Evolutionary conservation across 2,113 vertebrate genomes (phyloP).

Genomic region (Naja naja): DNA sequence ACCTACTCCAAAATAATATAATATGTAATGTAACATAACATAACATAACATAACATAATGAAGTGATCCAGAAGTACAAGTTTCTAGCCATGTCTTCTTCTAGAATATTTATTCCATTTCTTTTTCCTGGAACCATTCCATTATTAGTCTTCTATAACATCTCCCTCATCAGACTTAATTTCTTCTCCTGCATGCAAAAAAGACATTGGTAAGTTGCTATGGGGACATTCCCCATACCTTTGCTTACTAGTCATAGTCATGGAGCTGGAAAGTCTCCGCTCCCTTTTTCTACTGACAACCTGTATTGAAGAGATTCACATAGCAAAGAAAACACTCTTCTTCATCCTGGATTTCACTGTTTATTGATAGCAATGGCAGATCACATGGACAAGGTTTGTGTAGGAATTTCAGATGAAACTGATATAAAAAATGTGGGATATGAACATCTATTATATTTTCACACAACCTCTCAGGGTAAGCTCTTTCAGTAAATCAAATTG

Average conservation of each 20-base stretch:
- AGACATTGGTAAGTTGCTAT: background rate
- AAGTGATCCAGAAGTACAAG: too few relatives aligned
- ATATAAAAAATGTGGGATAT: background rate
- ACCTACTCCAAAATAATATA: background rate
- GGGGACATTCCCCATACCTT: background rate
- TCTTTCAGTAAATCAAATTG: background rate
- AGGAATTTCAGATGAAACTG: background rate
- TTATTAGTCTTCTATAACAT: background rate
- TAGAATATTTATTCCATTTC: background rate
- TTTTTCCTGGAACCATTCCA: background rate
- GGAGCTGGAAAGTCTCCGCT: background rate
- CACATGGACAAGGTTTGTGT: background rate
- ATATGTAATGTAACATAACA: too few relatives aligned
- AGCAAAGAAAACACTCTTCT: background rate
- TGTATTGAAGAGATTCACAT: background rate
- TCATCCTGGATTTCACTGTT: background rate
- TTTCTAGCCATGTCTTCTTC: background rate
- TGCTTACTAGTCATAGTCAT: background rate
- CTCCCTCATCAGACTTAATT: background rate
- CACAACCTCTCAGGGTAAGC: background rate
- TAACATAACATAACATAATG: too few relatives aligned
- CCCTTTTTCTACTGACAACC: background rate
- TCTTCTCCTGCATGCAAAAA: background rate
- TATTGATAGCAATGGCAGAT: background rate
- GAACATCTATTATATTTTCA: background rate